These are phyloP conservation scores for Tetramorium parvispinum DNA, from an alignment of 1,140 invertebrate species.

Conservation along the genomic window DNA sequence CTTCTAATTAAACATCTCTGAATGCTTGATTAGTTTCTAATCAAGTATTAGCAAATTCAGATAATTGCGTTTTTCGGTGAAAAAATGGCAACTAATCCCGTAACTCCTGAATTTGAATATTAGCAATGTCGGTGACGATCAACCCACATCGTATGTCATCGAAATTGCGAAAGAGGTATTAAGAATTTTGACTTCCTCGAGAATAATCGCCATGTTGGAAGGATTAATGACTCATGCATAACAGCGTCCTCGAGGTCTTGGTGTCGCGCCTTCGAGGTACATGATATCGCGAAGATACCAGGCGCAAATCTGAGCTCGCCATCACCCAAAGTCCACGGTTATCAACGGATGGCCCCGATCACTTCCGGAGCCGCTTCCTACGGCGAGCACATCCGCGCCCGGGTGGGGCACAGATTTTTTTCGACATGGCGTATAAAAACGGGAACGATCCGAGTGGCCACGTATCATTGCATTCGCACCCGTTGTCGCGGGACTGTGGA, in stretches of 20 bases:
- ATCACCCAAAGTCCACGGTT: slow-evolving; percentile 75
- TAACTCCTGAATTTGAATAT: background rate
- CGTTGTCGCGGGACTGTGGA: background rate
- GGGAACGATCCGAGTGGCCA: slow-evolving; percentile 4
- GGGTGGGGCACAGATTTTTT: slow-evolving; percentile 65
- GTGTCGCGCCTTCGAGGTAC: slow-evolving; percentile 15
- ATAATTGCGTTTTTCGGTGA: background rate
- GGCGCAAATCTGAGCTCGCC: slow-evolving; percentile 57
- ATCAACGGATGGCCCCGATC: slow-evolving; percentile 73
- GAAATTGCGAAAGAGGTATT: slow-evolving; percentile 13
- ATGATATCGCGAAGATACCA: slow-evolving; percentile 1
- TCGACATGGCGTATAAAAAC: slow-evolving; percentile 68
- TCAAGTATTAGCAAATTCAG: background rate
- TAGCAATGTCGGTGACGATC: background rate
- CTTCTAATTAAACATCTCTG: background rate
- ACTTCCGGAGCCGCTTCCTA: slow-evolving; percentile 64
- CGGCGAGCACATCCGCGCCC: slow-evolving; percentile 24
- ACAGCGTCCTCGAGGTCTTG: background rate
- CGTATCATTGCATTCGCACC: background rate
- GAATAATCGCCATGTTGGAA: background rate
- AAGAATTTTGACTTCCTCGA: background rate
- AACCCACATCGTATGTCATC: slow-evolving; percentile 12
- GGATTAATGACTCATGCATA: slow-evolving; percentile 27
- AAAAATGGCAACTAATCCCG: background rate
- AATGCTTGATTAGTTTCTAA: background rate